Base-by-base conservation (phyloP, 2,797 vertebrate species). In the Parauchenoglanis punctatus region DNA sequence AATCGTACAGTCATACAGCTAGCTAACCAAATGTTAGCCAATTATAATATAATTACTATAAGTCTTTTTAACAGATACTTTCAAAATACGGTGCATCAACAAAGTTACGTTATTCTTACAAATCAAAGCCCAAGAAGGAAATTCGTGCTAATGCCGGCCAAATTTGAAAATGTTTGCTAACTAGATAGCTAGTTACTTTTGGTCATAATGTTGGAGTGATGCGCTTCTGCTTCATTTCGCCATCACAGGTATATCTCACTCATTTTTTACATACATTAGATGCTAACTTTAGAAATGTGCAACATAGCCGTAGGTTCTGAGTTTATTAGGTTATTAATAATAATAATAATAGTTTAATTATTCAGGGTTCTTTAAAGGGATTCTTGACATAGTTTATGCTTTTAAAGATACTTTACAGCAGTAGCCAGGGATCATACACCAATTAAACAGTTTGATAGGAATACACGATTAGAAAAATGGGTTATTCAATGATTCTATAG, bases 61-160 rank as follows among this genome's bases (percentile, higher is more conserved):
- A 15, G 4, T 63, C 11, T 18, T 73, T 46, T 12, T 46, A 28
- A 54, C 25, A 17, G 49, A 52, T 76, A 12, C 25, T 28, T 68
- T 68, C 1, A 18, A 78, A 78, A 78, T 20, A 56, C 5, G 0
- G n/a, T 17, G 49, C 3, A 77, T 52, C 52, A 54, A 54, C 25
- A 23, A 54, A 54, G 28, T 15, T 20, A 12, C 1, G 6, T 75
- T 75, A 25, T 49, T 75, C 11, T 46, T 25, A 46, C 40, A 52
- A 76, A 28, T 13, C n/a, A 77, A 77, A 52, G 75, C n/a, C 72
- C 70, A 73, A 73, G 35, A 73, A 73, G 70, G 20, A 73, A 40
- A 25, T 46, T 25, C 40, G 25, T 73, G 70, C 70, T 12, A 44
- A 73, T 6, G 3, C 3, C 40, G 25, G 18, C 40, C 40, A 46